Evolutionary conservation across 2,797 vertebrate species (phyloP), one percentile per base, ranked within the genome.

Genomic region (Knipowitschia caucasica): DNA sequence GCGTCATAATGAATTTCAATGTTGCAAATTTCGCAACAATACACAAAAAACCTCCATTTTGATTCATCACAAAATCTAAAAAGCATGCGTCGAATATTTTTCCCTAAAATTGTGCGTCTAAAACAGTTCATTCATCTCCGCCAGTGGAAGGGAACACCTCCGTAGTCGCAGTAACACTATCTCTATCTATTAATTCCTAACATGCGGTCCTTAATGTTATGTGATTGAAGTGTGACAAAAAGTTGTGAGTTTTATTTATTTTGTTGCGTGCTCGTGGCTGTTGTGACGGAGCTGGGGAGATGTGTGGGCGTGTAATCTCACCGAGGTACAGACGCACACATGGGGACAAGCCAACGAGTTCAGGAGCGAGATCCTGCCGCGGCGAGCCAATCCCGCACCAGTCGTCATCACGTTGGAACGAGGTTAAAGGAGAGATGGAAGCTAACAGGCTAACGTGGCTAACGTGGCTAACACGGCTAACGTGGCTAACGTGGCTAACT

Each of bases 141-240:
- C 15, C 64, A 55, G 18, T 18, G 9, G 60, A 67, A 63, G 58
- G 10, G 20, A 53, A 64, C 71, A 75, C 71, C 50, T 21, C 67
- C 71, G 57, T 75, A 83, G 81, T 69, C 80, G 62, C 69, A 76
- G 71, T 73, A 75, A 77, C 76, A 73, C 67, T 31, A 26, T 72
- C 76, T 71, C 64, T 34, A 30, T 72, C 75, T 76, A 81, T 83
- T 85, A 80, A 85, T 86, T 81, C 66, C 76, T n/a, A 77, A 72
- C 84, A 83, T 84, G 80, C 73, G 77, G 77, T 75, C 67, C 67
- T 80, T 77, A 78, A 82, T 83, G 69, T 79, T 80, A 84, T 83
- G 86, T 83, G 84, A 87, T 82, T 84, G 83, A 85, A 87, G 85
- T 87, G 85, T 87, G 85, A 87, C 81, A 84, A 83, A 87, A 88